Conservation (phyloP, 2,113 vertebrate species). For the Scalopus aquaticus region DNA sequence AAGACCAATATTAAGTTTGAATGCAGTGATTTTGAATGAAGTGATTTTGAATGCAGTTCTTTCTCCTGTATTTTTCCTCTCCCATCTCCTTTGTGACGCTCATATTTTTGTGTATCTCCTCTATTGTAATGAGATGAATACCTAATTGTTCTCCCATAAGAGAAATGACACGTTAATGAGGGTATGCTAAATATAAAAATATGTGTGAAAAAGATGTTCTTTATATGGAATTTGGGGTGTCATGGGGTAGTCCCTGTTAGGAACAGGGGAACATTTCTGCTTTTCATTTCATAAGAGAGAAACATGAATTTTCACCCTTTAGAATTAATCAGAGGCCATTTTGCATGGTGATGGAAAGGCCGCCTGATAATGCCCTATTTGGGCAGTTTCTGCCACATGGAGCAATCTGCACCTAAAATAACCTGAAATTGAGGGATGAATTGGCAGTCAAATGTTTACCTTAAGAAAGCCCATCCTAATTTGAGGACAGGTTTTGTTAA, state of each 20-base stretch:
- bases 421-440: background rate
- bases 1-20: constrained; percentile 44
- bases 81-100: constrained; percentile 20
- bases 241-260: constrained; percentile 20
- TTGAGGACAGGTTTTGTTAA: background rate
- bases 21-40: constrained; percentile 41
- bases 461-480: background rate
- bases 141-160: constrained; percentile 60
- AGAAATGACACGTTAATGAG: constrained; percentile 49
- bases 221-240: constrained; percentile 31
- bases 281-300: background rate
- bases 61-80: constrained; percentile 50
- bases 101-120: constrained; percentile 52
- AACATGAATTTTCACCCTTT: background rate
- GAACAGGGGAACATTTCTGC: background rate
- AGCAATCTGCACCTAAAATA: background rate
- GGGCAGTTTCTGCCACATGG: background rate
- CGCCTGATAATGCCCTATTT: background rate
- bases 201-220: constrained; percentile 14
- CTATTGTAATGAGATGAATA: constrained; percentile 61
- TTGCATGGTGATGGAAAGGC: background rate
- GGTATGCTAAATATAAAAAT: constrained; percentile 46
- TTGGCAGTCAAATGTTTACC: background rate
- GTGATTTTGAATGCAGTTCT: constrained; percentile 49
- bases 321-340: constrained; percentile 51